phyloP scores from a whole-genome alignment of 1,140 invertebrate species.

The Gryon sp. region DNA sequence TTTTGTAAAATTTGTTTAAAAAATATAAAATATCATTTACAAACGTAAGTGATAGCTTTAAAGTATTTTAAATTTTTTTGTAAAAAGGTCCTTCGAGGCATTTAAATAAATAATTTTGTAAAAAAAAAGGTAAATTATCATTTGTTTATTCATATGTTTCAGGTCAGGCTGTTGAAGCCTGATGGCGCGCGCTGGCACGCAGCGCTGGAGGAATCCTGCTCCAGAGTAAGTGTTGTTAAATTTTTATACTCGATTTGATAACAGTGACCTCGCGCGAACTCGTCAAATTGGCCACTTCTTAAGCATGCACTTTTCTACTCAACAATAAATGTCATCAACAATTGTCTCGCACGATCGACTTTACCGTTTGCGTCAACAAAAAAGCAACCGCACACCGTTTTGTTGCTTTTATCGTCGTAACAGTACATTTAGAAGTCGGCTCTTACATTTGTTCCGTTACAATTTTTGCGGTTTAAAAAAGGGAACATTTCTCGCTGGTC shows the following conservation, averaged over 20 bases:
- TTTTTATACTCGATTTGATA: constrained; percentile 26
- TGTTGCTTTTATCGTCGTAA: constrained; percentile 35
- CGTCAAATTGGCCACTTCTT: constrained; percentile 15
- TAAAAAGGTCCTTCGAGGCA: too few relatives aligned
- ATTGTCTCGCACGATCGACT: constrained; percentile 50
- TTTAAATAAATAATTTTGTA: too few relatives aligned
- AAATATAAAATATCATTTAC: too few relatives aligned
- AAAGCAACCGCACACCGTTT: constrained; percentile 18
- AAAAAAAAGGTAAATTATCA: constrained; percentile 8
- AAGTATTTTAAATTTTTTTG: too few relatives aligned
- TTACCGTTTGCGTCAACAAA: constrained; percentile 11
- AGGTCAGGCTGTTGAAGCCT: constrained; percentile 77
- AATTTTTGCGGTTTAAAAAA: constrained; percentile 38
- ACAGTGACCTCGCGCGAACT: constrained; percentile 16
- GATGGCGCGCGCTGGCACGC: constrained; percentile 79
- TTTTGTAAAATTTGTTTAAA: too few relatives aligned
- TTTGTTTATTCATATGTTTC: constrained; percentile 66
- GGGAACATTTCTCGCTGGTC: constrained; percentile 46
- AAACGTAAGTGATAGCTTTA: too few relatives aligned
- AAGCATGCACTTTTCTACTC: not conserved
- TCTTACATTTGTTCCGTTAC: constrained; percentile 16
- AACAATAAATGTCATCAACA: constrained; percentile 25
- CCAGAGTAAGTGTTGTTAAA: constrained; percentile 76
- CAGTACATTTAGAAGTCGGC: constrained; percentile 37
- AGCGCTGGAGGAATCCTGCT: constrained; percentile 79